phyloP scores from a whole-genome alignment of 2,797 vertebrate species.

The Rhadinocentrus ornatus region DNA sequence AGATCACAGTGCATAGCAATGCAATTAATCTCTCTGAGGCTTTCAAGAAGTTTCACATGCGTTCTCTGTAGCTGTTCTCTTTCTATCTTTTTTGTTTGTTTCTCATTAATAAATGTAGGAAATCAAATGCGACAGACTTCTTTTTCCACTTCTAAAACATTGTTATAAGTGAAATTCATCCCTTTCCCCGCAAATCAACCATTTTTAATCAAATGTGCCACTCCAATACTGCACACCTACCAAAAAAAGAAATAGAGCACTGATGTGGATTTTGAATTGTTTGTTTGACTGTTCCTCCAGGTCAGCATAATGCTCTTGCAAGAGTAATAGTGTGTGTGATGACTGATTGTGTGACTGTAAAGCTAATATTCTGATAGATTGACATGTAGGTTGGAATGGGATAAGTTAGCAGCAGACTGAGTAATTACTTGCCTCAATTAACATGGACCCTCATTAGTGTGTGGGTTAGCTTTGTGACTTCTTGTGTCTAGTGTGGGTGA shows the following conservation, averaged over 20 bases:
- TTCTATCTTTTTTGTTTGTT: conserved; percentile 1
- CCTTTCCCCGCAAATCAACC: not conserved
- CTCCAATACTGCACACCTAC: too few species aligned
- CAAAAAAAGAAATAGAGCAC: not conserved
- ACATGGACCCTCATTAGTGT: conserved; percentile 58
- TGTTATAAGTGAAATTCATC: not conserved
- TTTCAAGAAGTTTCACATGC: conserved; percentile 25
- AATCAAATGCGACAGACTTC: conserved; percentile 23
- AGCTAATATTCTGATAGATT: conserved; percentile 40
- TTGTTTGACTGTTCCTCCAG: not conserved
- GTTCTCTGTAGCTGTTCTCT: not conserved
- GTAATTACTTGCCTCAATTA: conserved; percentile 62
- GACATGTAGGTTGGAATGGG: conserved; percentile 35
- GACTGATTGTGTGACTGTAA: conserved; percentile 7
- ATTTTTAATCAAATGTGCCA: too few species aligned
- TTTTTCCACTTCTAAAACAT: conserved; percentile 5
- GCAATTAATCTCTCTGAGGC: conserved; percentile 12
- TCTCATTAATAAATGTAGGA: conserved; percentile 12
- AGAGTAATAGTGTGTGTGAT: not conserved
- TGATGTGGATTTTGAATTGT: not conserved
- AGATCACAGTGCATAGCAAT: conserved; percentile 9
- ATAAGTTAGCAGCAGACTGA: conserved; percentile 55
- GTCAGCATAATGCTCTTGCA: not conserved
- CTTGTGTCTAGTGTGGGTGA: conserved; percentile 21
- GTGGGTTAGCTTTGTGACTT: conserved; percentile 41